Evolutionary conservation across 2,797 vertebrate species (phyloP).

Genomic region (Eptatretus atami): DNA sequence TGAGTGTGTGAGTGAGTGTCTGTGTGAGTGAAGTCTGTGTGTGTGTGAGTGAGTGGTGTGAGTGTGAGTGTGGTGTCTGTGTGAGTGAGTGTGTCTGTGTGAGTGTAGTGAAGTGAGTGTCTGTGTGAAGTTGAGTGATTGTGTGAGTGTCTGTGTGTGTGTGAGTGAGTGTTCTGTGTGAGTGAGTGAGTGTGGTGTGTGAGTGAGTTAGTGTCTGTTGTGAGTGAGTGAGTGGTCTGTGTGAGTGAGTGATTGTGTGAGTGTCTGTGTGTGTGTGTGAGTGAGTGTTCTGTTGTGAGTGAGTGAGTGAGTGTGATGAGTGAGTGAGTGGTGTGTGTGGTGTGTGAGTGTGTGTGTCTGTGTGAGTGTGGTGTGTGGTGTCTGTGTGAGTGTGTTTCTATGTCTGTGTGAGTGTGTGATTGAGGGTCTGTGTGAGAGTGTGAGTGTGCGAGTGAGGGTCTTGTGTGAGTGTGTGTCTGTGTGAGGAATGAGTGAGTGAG

Average conservation of each 20-base stretch:
- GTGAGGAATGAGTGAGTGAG: no score
- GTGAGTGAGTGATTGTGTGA: not conserved
- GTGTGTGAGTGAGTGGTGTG: not conserved
- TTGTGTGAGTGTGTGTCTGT: not conserved
- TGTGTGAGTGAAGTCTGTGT: no score
- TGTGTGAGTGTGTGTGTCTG: not conserved
- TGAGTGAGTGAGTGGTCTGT: not conserved
- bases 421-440: not conserved
- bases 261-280: not conserved
- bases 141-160: no score
- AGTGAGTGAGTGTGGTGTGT: no score
- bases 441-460: not conserved
- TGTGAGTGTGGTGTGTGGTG: not conserved
- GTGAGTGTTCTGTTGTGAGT: not conserved
- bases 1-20: no score
- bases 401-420: not conserved
- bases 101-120: not conserved
- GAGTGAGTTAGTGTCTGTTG: not conserved
- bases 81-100: not conserved
- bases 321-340: not conserved
- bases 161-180: constrained; percentile 1
- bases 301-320: not conserved
- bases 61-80: not conserved
- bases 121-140: not conserved
- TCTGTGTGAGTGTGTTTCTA: no score